Evolutionary conservation across 1,140 invertebrate species (phyloP).

Genomic region (Conus ventricosus): DNA sequence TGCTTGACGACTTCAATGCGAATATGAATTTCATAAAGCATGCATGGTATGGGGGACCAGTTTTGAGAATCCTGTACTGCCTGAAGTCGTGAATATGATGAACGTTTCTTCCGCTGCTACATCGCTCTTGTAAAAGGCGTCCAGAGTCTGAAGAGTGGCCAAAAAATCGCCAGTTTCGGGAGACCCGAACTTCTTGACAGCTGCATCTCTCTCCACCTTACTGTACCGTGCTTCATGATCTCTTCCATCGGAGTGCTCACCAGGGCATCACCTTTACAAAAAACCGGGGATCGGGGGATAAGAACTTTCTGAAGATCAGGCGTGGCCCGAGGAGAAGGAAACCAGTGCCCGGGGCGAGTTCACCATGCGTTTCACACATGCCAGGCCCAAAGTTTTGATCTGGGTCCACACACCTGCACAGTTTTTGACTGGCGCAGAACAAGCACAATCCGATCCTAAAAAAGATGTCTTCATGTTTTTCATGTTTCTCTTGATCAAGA

Average conservation of each 20-base stretch:
- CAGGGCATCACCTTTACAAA: not conserved
- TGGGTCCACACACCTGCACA: not conserved
- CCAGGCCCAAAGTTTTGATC: not conserved
- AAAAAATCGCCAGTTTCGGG: not conserved
- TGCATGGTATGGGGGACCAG: conserved; percentile 8
- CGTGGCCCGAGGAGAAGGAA: not conserved
- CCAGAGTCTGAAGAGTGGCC: not conserved
- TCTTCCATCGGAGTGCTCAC: not conserved
- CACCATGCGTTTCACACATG: not conserved
- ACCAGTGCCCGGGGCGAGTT: not conserved
- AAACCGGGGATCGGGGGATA: not conserved
- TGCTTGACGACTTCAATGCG: not conserved
- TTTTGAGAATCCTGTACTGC: conserved; percentile 25
- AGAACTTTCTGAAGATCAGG: conserved; percentile 6
- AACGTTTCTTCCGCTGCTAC: not conserved
- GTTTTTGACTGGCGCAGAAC: not conserved
- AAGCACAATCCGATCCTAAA: not conserved
- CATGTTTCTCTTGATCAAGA: no score
- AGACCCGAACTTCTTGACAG: not conserved
- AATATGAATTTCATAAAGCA: not conserved
- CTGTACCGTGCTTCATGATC: not conserved
- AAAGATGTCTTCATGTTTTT: not conserved
- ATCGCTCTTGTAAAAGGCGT: not conserved
- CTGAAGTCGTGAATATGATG: conserved; percentile 30
- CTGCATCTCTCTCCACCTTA: not conserved